Percentiles rank a stretch among this genome's conserved stretches.
Evolutionary conservation across 2,888 invertebrate species (phyloP).

Genomic region (Cantharis rufa): DNA sequence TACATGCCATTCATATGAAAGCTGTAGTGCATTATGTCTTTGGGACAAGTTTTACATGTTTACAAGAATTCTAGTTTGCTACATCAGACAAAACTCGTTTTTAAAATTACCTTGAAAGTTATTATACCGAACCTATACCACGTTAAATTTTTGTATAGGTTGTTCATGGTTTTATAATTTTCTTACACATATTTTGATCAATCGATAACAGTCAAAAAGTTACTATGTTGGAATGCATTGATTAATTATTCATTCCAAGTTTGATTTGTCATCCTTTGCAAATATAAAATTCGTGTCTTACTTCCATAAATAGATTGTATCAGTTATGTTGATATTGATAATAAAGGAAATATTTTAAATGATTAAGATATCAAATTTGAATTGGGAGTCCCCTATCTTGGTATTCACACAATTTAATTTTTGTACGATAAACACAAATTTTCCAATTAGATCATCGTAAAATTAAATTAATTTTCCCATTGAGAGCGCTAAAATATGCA

Average conservation of each 20-base stretch:
- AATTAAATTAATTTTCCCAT: background rate
- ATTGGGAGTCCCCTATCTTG: background rate
- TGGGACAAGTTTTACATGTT: conserved; percentile 12
- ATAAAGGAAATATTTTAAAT: background rate
- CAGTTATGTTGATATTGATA: background rate
- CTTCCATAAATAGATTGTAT: background rate
- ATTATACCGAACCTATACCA: background rate
- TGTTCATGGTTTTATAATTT: background rate
- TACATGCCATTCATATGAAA: conserved; percentile 11
- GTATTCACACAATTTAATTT: background rate
- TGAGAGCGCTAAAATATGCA: background rate
- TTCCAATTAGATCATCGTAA: background rate
- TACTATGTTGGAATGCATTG: background rate
- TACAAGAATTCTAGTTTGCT: conserved; percentile 6
- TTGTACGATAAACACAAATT: background rate
- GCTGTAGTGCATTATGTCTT: conserved; percentile 13
- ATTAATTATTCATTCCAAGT: background rate
- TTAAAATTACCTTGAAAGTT: conserved; percentile 17
- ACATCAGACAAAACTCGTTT: conserved; percentile 8
- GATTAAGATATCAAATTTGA: background rate
- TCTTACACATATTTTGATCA: background rate
- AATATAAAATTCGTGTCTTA: background rate
- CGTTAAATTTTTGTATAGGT: background rate
- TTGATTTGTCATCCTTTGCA: background rate
- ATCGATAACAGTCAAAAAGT: background rate